Evolutionary conservation across 2,113 vertebrate species (phyloP).

Genomic region (Colaptes auratus): DNA sequence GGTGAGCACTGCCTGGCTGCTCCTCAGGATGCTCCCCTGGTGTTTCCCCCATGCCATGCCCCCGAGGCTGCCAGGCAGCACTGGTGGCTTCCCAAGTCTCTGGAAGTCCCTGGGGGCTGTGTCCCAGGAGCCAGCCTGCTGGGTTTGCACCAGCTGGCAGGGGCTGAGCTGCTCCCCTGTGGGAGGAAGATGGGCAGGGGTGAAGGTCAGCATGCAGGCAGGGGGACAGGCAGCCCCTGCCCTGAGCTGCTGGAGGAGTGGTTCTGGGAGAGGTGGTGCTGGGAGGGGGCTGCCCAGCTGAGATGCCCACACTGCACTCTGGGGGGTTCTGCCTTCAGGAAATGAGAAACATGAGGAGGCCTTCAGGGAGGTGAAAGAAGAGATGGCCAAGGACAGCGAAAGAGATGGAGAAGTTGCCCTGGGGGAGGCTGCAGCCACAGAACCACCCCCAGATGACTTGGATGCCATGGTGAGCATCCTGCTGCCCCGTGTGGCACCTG

Average conservation of each 20-base stretch:
- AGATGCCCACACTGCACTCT: not conserved
- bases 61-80: not conserved
- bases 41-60: accelerated
- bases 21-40: not conserved
- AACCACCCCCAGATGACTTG: slow-evolving; percentile 7
- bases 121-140: not conserved
- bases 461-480: slow-evolving; percentile 38
- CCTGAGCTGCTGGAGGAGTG: not conserved
- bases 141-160: not conserved
- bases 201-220: not conserved
- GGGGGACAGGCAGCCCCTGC: not conserved
- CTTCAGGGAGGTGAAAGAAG: slow-evolving; percentile 59
- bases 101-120: not conserved
- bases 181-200: not conserved
- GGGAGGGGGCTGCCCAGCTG: not conserved
- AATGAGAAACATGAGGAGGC: slow-evolving; percentile 66
- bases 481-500: accelerated
- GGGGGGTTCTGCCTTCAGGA: slow-evolving; percentile 60
- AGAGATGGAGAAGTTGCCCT: not conserved
- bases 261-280: not conserved
- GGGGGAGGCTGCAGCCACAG: not conserved
- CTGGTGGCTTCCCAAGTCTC: not conserved
- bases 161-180: not conserved
- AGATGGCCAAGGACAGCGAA: slow-evolving; percentile 30
- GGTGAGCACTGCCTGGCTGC: slow-evolving; percentile 63